Evolutionary conservation across 2,797 vertebrate species (phyloP).

Genomic region (Siniperca scherzeri): DNA sequence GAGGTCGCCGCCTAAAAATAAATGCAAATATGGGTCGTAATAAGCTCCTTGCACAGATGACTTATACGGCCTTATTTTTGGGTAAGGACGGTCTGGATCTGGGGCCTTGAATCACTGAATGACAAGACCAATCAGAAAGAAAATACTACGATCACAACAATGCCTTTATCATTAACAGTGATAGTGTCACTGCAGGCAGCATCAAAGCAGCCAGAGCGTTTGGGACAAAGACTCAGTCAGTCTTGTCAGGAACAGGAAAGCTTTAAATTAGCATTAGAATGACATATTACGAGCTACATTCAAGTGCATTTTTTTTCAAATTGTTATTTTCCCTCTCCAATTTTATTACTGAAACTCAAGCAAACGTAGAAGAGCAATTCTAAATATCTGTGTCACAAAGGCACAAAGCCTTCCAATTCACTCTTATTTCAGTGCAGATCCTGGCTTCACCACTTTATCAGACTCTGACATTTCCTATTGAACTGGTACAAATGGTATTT

Average conservation of each 20-base stretch:
- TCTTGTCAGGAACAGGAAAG: constrained; percentile 24
- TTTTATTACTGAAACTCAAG: constrained; percentile 39
- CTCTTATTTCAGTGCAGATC: constrained; percentile 58
- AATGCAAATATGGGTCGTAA: no score
- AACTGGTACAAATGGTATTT: constrained; percentile 90
- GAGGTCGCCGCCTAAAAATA: no score
- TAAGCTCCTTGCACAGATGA: no score
- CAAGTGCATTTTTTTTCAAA: background rate
- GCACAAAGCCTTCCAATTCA: constrained; percentile 59
- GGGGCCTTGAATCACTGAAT: constrained; percentile 41
- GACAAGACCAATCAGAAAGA: constrained; percentile 31
- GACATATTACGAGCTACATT: constrained; percentile 41
- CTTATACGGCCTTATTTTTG: no score
- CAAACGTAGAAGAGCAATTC: constrained; percentile 45
- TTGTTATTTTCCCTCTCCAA: constrained; percentile 19
- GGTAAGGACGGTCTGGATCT: background rate
- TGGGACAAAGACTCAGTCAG: constrained; percentile 37
- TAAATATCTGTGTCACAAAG: constrained; percentile 58
- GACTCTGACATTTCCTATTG: constrained; percentile 90
- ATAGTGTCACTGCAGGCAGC: constrained; percentile 27
- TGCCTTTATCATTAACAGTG: constrained; percentile 41
- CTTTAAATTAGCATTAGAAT: constrained; percentile 54
- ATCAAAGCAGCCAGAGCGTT: constrained; percentile 21
- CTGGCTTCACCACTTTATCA: constrained; percentile 82
- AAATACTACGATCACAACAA: constrained; percentile 34